Conservation (phyloP, 1,140 invertebrate genomes). For the Rhopalosiphum padi region DNA sequence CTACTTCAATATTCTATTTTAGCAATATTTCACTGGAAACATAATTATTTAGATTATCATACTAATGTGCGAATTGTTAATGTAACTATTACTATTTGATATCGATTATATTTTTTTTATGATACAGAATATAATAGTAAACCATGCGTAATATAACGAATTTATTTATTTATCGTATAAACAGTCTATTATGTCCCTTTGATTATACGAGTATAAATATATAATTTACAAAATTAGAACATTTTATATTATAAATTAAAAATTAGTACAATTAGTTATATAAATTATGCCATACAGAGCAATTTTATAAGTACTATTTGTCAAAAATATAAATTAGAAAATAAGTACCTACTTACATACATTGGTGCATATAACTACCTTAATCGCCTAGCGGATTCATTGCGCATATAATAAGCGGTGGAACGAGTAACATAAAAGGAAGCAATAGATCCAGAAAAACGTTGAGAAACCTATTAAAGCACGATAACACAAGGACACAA, state of each 20-base stretch:
- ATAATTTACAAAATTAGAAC: neutral
- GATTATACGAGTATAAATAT: neutral
- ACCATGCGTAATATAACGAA: neutral
- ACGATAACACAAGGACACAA: neutral
- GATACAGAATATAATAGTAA: neutral
- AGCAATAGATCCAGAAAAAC: neutral
- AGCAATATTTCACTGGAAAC: neutral
- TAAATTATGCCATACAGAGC: too few species aligned
- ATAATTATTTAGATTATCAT: neutral
- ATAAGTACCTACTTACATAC: too few species aligned
- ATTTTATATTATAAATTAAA: neutral
- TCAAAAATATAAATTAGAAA: too few species aligned
- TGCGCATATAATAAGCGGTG: too few species aligned
- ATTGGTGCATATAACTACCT: too few species aligned
- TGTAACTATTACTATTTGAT: neutral
- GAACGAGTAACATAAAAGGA: neutral
- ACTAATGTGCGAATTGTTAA: neutral
- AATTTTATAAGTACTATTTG: too few species aligned
- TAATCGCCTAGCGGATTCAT: too few species aligned
- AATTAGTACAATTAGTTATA: too few species aligned
- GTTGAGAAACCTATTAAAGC: neutral
- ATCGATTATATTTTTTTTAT: neutral
- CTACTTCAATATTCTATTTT: neutral
- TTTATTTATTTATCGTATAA: neutral
- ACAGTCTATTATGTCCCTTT: neutral